Percentiles rank a stretch among this genome's conserved stretches.
phyloP scores from a whole-genome alignment of 2,113 vertebrate genomes.

The Corydoras sp. region DNA sequence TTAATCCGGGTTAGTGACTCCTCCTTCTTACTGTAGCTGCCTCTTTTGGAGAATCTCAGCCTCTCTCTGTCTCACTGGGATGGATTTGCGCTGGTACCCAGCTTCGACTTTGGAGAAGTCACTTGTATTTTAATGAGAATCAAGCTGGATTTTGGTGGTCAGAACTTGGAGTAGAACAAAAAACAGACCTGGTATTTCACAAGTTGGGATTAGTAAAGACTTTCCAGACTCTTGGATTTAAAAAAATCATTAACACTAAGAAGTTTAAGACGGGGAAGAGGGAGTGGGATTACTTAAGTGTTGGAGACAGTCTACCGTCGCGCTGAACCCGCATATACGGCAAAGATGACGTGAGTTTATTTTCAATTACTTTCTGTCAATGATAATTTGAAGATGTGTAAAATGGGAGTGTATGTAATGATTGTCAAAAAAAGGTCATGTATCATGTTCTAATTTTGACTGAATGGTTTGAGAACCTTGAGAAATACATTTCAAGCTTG shows the following conservation, averaged over 20 bases:
- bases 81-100: neutral
- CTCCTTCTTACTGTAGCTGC: constrained; percentile 40
- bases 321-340: neutral
- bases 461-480: too few species aligned
- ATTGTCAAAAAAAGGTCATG: too few species aligned
- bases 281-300: neutral
- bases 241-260: neutral
- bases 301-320: constrained; percentile 4
- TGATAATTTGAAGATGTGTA: too few species aligned
- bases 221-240: neutral
- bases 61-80: constrained; percentile 8
- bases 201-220: neutral
- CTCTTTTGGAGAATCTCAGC: constrained; percentile 8
- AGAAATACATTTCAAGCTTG: too few species aligned
- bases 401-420: too few species aligned
- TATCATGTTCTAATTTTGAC: too few species aligned
- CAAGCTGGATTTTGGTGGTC: neutral
- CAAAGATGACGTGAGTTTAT: constrained; percentile 28
- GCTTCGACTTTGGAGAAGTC: too few species aligned
- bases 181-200: neutral
- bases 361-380: neutral
- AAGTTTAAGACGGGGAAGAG: neutral
- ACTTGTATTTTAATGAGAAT: too few species aligned
- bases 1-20: constrained; percentile 50
- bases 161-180: constrained; percentile 3